These are phyloP conservation scores for Electrona antarctica DNA, from an alignment of 2,113 vertebrate species.

Conservation along the genomic window DNA sequence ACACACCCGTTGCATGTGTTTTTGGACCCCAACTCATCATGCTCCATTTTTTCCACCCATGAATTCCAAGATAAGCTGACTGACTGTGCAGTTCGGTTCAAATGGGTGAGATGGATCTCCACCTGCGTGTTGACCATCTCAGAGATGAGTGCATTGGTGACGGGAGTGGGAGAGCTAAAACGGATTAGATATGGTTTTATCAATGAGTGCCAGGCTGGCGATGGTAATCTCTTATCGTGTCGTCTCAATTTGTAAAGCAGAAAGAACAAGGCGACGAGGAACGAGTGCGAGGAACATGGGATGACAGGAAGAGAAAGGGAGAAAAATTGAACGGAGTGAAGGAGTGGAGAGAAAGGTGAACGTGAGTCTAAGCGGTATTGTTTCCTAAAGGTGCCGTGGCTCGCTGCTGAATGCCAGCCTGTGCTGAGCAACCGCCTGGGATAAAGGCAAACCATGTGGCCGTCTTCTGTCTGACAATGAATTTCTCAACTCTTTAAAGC, in stretches of 20 bases:
- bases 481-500: conserved; percentile 78
- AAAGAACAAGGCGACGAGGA: conserved; percentile 66
- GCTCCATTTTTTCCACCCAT: conserved; percentile 59
- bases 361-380: conserved; percentile 40
- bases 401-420: conserved; percentile 66
- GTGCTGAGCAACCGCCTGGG: conserved; percentile 59
- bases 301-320: conserved; percentile 41
- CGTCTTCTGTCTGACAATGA: conserved; percentile 73
- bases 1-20: background rate
- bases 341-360: conserved; percentile 23
- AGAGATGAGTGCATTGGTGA: conserved; percentile 72
- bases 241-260: conserved; percentile 78
- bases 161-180: conserved; percentile 66
- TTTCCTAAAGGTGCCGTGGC: conserved; percentile 63
- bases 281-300: conserved; percentile 44
- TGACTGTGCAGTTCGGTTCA: conserved; percentile 70
- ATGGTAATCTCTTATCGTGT: conserved; percentile 81
- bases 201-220: conserved; percentile 78
- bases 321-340: conserved; percentile 29
- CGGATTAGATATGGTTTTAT: conserved; percentile 85
- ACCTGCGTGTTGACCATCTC: conserved; percentile 74
- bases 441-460: conserved; percentile 60
- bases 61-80: conserved; percentile 73
- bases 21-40: conserved; percentile 36
- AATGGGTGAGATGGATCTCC: conserved; percentile 71